Conservation (phyloP, 1,140 invertebrate genomes). For the Neotoxoptera formosana region DNA sequence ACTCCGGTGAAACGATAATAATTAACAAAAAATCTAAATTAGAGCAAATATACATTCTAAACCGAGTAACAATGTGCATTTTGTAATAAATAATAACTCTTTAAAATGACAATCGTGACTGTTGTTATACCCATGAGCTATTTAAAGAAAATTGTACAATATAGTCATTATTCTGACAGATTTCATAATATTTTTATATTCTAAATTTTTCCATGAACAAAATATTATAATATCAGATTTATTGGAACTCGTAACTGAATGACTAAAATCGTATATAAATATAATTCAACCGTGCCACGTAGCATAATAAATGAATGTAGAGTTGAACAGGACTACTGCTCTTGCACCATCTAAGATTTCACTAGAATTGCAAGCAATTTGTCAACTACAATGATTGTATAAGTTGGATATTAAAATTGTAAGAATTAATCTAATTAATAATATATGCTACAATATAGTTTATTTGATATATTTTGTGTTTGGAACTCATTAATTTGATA, state of each 20-base stretch:
- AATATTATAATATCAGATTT: not conserved
- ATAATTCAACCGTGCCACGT: not conserved
- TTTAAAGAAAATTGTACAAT: conserved; percentile 30
- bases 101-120: conserved; percentile 45
- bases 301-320: not conserved
- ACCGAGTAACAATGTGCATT: not conserved
- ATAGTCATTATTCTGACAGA: not conserved
- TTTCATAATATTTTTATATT: not conserved
- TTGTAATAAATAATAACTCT: conserved; percentile 41
- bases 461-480: not conserved
- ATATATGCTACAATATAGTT: not conserved
- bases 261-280: not conserved
- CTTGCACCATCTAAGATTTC: not conserved
- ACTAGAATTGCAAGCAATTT: not conserved
- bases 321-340: not conserved
- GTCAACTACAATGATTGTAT: not conserved
- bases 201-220: not conserved
- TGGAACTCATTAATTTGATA: not conserved
- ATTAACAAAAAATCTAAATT: not conserved
- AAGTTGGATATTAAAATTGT: not conserved
- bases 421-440: not conserved
- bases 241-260: not conserved
- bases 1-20: not conserved
- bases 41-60: not conserved
- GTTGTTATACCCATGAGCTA: conserved; percentile 33